Base-by-base conservation (phyloP, 2,797 vertebrate genomes). In the Sebastes nivosus region DNA sequence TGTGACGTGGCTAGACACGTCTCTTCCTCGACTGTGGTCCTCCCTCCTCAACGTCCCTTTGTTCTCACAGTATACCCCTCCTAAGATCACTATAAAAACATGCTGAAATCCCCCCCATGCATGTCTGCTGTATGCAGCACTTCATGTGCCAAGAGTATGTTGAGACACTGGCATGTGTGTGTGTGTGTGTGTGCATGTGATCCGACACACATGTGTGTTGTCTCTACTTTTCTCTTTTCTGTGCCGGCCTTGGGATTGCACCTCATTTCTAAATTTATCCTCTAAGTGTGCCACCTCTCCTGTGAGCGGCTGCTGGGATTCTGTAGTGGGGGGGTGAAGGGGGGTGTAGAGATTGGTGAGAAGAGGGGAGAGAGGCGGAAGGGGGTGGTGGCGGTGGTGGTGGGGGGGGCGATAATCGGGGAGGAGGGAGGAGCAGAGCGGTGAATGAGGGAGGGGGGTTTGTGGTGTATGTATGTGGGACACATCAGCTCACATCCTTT, bases 261-360 rank as follows among this genome's bases (percentile, higher is more conserved):
- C 94, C 94, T 91, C 95, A 95, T 95, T 95, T 96, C 96, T 97
- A 94, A 96, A 97, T 97, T 96, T 89, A 75, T 95, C 95, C 93
- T 94, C 93, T 96, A 97, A 97, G 96, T 97, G 88, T 97, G 97
- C 96, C 97, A 97, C 96, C 97, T 97, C 96, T 97, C 97, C 85
- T 96, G 97, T 95, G 96, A 96, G 96, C 97, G 95, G 95, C 95
- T 95, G 93, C 95, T 96, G 91, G 93, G 96, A 97, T 96, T 93
- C 95, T 95, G 93, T 94, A 82, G 90, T 87, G 81, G 71, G 72
- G 65, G 71, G 79, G 46, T 79, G 85, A 70, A 79, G 82, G 71
- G 85, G 86, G 78, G 67, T 71, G 78, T 68, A 69, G 74, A 69
- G 82, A 81, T 72, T 70, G 88, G 75, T 67, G 86, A 72, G 80